Evolutionary conservation across 2,888 invertebrate species (phyloP).

Genomic region (Chaetogeoica ovagalla): DNA sequence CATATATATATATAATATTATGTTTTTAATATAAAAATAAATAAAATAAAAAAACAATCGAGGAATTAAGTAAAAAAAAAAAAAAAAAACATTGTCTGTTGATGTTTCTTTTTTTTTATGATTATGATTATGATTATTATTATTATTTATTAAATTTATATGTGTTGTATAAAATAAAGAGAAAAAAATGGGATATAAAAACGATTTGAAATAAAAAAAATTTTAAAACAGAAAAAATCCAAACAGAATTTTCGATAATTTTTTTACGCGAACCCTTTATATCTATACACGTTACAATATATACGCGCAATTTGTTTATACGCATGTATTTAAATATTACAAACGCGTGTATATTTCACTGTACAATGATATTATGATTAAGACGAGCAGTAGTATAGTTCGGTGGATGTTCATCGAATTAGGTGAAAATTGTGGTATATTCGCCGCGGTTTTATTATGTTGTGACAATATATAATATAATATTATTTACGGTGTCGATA

Average conservation of each 20-base stretch:
- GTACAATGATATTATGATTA: too few relatives aligned
- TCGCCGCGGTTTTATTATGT: too few relatives aligned
- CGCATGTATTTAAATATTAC: too few relatives aligned
- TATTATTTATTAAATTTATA: constrained; percentile 49
- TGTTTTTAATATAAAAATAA: constrained; percentile 50
- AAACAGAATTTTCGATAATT: neutral
- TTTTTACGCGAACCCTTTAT: neutral
- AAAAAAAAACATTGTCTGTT: constrained; percentile 41
- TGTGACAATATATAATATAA: too few relatives aligned
- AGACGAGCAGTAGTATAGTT: too few relatives aligned
- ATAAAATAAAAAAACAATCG: constrained; percentile 29
- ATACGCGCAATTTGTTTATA: too few relatives aligned
- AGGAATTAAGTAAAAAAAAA: constrained; percentile 46
- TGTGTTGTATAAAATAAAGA: constrained; percentile 41
- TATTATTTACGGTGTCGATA: too few relatives aligned
- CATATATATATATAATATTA: constrained; percentile 37
- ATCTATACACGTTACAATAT: too few relatives aligned
- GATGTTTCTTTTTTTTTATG: constrained; percentile 42
- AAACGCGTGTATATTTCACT: too few relatives aligned
- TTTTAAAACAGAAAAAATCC: constrained; percentile 37
- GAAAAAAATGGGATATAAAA: constrained; percentile 42
- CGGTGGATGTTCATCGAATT: too few relatives aligned
- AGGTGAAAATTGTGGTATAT: too few relatives aligned
- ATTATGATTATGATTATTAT: neutral
- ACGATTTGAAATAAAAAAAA: constrained; percentile 52